Conservation (phyloP, 2,113 vertebrate genomes). For the Panthera tigris region DNA sequence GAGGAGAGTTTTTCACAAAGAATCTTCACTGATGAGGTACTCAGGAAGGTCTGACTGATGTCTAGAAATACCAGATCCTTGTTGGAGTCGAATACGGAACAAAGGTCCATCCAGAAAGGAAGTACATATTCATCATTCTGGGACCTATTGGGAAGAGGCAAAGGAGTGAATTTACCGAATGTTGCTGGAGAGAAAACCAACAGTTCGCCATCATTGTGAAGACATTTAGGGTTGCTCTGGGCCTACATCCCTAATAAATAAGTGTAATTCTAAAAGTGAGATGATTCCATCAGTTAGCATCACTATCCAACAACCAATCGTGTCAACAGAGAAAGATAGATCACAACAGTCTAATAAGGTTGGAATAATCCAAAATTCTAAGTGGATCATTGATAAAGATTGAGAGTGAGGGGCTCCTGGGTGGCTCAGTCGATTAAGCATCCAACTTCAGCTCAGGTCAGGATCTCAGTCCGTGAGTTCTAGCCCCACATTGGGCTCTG, state of each 20-base stretch:
- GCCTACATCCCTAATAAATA: no score
- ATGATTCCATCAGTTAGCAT: not conserved
- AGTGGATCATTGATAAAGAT: not conserved
- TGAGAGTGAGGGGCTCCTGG: not conserved
- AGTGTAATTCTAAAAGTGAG: not conserved
- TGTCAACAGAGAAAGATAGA: not conserved
- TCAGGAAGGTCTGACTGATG: not conserved
- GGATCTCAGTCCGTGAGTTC: no score
- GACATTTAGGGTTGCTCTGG: not conserved
- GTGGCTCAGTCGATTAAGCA: no score
- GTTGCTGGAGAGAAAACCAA: not conserved
- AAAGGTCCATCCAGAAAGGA: slow-evolving; percentile 47
- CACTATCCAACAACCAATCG: not conserved
- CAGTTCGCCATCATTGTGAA: rapidly evolving
- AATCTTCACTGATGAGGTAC: not conserved
- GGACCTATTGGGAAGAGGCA: not conserved
- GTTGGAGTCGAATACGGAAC: not conserved
- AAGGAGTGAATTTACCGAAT: no score
- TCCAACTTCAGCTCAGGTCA: no score
- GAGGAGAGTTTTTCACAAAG: not conserved
- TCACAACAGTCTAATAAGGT: not conserved
- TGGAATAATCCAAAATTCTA: not conserved
- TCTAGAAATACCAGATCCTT: not conserved
- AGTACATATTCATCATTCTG: not conserved
- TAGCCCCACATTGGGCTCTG: no score